Evolutionary conservation across 2,888 invertebrate genomes (phyloP).

Genomic region (Nomada ferruginata): DNA sequence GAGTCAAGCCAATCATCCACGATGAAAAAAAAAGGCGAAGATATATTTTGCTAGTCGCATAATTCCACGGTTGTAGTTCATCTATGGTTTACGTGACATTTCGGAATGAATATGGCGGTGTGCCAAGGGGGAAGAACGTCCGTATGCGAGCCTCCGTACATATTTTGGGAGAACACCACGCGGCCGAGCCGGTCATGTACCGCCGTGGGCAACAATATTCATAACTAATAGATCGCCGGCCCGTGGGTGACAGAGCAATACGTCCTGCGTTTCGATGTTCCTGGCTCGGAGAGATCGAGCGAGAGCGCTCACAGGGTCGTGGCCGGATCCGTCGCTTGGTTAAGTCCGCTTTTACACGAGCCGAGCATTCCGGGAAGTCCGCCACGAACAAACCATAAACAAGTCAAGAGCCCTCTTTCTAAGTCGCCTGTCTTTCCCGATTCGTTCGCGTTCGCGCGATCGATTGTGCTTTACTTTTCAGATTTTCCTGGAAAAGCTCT

Average conservation of each 20-base stretch:
- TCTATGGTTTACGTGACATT: conserved; percentile 78
- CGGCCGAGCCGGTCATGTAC: conserved; percentile 78
- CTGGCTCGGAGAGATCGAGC: conserved; percentile 60
- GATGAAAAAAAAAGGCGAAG: no score
- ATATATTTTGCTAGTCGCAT: background rate
- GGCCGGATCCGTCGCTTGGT: conserved; percentile 74
- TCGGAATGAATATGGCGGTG: conserved; percentile 77
- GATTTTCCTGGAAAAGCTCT: no score
- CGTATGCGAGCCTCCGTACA: conserved; percentile 72
- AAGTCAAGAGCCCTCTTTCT: conserved; percentile 51
- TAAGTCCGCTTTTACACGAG: conserved; percentile 73
- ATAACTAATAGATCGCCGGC: conserved; percentile 83
- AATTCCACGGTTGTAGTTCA: conserved; percentile 13
- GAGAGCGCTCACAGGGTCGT: conserved; percentile 68
- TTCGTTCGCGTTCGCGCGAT: background rate
- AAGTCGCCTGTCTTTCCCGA: conserved; percentile 50
- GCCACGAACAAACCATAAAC: conserved; percentile 64
- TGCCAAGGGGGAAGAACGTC: conserved; percentile 35
- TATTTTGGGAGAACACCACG: conserved; percentile 79
- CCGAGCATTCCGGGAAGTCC: conserved; percentile 79
- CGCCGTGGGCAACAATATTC: conserved; percentile 83
- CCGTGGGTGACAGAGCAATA: conserved; percentile 83
- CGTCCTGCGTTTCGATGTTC: conserved; percentile 82
- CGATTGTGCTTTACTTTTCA: background rate
- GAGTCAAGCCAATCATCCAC: no score